Conservation (phyloP, 2,888 invertebrate genomes). For the Diachrysia chrysitis region DNA sequence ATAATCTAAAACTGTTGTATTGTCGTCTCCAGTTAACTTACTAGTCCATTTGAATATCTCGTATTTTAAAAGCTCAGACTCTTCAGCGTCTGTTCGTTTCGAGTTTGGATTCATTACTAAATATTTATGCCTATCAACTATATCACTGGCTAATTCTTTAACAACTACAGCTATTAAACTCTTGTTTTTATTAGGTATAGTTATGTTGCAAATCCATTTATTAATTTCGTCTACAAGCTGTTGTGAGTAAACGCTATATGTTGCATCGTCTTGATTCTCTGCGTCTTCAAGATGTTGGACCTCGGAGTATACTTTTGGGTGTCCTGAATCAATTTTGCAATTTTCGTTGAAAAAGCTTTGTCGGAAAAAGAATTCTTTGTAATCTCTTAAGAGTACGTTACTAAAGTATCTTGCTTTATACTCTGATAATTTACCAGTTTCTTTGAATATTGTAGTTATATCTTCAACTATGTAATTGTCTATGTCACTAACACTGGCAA, state of each 20-base stretch:
- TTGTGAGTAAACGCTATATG: constrained; percentile 25
- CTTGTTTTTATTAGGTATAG: constrained; percentile 18
- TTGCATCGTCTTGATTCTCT: constrained; percentile 5
- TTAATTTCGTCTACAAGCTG: constrained; percentile 33
- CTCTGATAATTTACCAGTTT: constrained; percentile 41
- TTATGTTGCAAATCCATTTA: constrained; percentile 39
- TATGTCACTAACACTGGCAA: constrained; percentile 32
- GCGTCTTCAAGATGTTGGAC: constrained; percentile 15
- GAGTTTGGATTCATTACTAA: constrained; percentile 65
- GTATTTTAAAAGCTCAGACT: constrained; percentile 76
- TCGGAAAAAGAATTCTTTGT: constrained; percentile 46
- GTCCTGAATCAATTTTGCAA: constrained; percentile 7
- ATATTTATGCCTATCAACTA: constrained; percentile 76
- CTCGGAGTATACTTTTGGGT: constrained; percentile 21
- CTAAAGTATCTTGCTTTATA: constrained; percentile 46
- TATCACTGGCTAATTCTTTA: constrained; percentile 73
- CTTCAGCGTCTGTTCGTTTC: constrained; percentile 62
- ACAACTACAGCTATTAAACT: constrained; percentile 32
- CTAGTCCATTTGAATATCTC: constrained; percentile 79
- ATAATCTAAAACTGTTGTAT: constrained; percentile 60
- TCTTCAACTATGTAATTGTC: constrained; percentile 23
- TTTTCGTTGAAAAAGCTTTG: constrained; percentile 25
- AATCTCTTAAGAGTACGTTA: constrained; percentile 45
- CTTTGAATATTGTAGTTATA: constrained; percentile 26
- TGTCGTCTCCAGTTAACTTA: constrained; percentile 67